A percentile compares a stretch with the other conserved stretches of the same genome.
These are phyloP conservation scores for Eurytoma californica DNA, from an alignment of 2,888 invertebrate species.

Conservation along the genomic window DNA sequence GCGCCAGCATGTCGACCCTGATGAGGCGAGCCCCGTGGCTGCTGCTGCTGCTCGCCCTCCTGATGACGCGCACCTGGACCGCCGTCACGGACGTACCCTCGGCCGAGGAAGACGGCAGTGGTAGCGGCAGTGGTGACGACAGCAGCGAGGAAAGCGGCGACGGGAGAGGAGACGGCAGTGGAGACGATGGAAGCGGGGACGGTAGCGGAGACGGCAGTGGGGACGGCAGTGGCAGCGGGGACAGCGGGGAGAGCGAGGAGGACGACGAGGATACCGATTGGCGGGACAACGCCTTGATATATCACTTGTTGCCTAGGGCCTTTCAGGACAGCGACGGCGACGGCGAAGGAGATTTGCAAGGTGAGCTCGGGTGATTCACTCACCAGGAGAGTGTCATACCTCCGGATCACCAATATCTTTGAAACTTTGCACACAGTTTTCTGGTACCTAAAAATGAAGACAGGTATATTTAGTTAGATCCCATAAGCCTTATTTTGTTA, in stretches of 20 bases:
- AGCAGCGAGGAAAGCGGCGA: background rate
- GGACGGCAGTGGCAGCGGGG: background rate
- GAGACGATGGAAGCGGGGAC: conserved; percentile 14
- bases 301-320: conserved; percentile 66
- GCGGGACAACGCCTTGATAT: conserved; percentile 66
- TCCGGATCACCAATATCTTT: too few species aligned
- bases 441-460: too few species aligned
- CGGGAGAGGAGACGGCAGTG: background rate
- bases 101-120: background rate
- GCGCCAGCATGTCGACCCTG: conserved; percentile 31
- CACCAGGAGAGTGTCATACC: too few species aligned
- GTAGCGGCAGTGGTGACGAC: background rate
- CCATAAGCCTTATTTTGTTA: too few species aligned
- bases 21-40: background rate
- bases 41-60: background rate
- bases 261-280: conserved; percentile 59
- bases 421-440: too few species aligned
- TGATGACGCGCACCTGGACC: background rate
- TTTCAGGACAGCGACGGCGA: conserved; percentile 68
- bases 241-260: background rate
- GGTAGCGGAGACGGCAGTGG: conserved; percentile 16
- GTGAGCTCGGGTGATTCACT: conserved; percentile 53
- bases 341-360: conserved; percentile 66
- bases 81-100: background rate
- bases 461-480: too few species aligned